These are phyloP conservation scores for Cranoglanis bouderius DNA, from an alignment of 2,113 vertebrate species.

Conservation along the genomic window DNA sequence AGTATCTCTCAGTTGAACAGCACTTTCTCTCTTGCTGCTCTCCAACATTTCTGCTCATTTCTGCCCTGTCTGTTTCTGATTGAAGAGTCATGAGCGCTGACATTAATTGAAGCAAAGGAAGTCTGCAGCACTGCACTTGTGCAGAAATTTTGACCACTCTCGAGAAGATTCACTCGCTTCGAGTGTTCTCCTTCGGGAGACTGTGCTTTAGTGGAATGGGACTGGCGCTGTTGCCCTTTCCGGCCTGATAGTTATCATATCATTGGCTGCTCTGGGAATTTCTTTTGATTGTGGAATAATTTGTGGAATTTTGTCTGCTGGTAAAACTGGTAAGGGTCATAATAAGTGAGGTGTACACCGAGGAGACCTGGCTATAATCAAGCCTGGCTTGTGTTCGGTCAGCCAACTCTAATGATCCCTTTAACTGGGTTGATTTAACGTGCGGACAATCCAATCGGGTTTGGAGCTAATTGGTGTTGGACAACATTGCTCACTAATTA, in stretches of 20 bases:
- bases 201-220: not conserved
- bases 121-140: not conserved
- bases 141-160: not conserved
- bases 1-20: not conserved
- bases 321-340: not conserved
- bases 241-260: not conserved
- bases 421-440: conserved; percentile 14
- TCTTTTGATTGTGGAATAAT: not conserved
- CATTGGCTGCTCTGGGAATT: not conserved
- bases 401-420: not conserved
- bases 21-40: not conserved
- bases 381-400: not conserved
- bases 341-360: not conserved
- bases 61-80: not conserved
- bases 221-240: conserved; percentile 3
- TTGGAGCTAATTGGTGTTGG: not conserved
- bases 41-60: not conserved
- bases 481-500: not conserved
- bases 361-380: conserved; percentile 7
- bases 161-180: not conserved
- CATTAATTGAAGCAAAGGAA: conserved; percentile 2
- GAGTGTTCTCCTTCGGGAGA: not conserved
- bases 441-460: not conserved
- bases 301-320: not conserved
- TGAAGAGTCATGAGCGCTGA: conserved; percentile 4